These are phyloP conservation scores for Latheticus oryzae DNA, from an alignment of 2,888 invertebrate genomes.

Conservation along the genomic window DNA sequence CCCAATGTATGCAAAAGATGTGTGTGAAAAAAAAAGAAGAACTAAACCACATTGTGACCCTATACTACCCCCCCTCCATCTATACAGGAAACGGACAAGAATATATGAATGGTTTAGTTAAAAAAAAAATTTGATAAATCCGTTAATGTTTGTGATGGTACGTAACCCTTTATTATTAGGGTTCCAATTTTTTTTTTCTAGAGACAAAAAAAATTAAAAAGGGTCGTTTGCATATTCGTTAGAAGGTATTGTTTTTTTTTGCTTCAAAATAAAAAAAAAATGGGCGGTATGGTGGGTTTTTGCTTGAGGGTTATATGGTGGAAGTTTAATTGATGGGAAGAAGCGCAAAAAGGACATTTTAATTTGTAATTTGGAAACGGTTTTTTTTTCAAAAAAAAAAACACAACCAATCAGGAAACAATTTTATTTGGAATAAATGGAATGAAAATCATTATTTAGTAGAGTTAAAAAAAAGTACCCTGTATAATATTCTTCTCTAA, in stretches of 20 bases:
- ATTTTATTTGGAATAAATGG: too few relatives aligned
- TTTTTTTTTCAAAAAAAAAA: too few relatives aligned
- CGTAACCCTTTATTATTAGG: constrained; percentile 30
- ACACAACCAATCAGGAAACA: too few relatives aligned
- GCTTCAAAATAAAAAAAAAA: too few relatives aligned
- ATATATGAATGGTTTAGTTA: constrained; percentile 30
- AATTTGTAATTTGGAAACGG: too few relatives aligned
- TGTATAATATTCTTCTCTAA: too few relatives aligned
- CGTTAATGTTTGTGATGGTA: constrained; percentile 39
- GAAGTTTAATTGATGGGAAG: constrained; percentile 19
- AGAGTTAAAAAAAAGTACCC: too few relatives aligned
- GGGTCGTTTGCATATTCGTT: constrained; percentile 32
- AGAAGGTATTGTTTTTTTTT: constrained; percentile 14
- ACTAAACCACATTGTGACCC: constrained; percentile 26
- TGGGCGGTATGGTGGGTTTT: constrained; percentile 10
- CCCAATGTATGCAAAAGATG: constrained; percentile 42
- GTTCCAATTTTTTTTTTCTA: constrained; percentile 18
- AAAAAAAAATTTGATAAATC: constrained; percentile 37
- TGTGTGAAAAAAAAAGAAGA: constrained; percentile 41
- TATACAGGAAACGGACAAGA: constrained; percentile 36
- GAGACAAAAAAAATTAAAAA: constrained; percentile 23
- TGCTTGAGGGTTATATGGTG: constrained; percentile 8
- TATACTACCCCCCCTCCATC: constrained; percentile 19
- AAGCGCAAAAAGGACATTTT: too few relatives aligned
- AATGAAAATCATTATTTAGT: too few relatives aligned